Evolutionary conservation across 2,888 invertebrate genomes (phyloP).

Genomic region (Pharmacophagus antenor): DNA sequence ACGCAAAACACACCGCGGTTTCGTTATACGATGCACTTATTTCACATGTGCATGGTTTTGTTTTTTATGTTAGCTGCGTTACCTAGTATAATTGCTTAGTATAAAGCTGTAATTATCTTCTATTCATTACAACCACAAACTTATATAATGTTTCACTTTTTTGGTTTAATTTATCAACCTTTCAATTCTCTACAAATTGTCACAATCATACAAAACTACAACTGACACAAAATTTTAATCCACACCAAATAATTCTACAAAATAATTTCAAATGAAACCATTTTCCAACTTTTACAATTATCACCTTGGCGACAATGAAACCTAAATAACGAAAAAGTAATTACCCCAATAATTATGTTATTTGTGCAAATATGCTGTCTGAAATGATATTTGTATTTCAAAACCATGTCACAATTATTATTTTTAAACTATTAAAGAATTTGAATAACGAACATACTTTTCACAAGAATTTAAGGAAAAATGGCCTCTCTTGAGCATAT

Average conservation of each 20-base stretch:
- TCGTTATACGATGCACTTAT: background rate
- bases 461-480: no score
- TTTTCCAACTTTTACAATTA: constrained; percentile 14
- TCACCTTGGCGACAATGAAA: constrained; percentile 14
- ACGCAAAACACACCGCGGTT: background rate
- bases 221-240: no score
- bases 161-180: no score
- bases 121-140: background rate
- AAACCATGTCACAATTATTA: background rate
- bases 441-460: no score
- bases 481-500: no score
- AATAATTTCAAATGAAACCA: background rate
- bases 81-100: background rate
- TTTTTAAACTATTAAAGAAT: background rate
- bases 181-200: no score
- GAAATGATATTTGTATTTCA: background rate
- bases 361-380: background rate
- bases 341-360: constrained; percentile 8
- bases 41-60: background rate
- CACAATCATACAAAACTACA: no score
- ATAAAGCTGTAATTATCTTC: background rate
- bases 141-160: background rate
- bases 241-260: no score
- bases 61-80: no score
- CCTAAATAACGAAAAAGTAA: constrained; percentile 12